phyloP scores from a whole-genome alignment of 2,113 vertebrate species.

The Sakesphorus luctuosus region DNA sequence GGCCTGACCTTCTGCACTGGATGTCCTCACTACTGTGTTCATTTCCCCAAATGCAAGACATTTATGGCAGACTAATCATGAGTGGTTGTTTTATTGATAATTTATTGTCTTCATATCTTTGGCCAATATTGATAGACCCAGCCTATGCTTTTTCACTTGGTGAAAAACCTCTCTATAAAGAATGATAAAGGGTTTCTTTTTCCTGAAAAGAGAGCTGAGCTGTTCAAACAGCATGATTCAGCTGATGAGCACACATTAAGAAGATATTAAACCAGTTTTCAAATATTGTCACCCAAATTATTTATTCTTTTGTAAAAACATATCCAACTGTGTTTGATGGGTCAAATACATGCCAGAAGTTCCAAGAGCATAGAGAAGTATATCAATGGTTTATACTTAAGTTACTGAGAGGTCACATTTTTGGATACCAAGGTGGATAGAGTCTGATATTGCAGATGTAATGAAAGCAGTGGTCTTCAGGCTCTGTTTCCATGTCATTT shows the following conservation, averaged over 20 bases:
- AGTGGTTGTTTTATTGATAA: neutral
- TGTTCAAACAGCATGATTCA: neutral
- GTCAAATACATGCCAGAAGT: neutral
- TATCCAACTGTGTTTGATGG: neutral
- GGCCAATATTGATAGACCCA: neutral
- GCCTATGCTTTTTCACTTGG: neutral
- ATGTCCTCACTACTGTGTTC: neutral
- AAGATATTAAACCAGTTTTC: neutral
- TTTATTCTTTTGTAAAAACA: neutral
- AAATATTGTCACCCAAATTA: neutral
- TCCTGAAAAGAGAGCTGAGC: neutral
- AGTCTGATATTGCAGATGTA: neutral
- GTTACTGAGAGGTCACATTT: neutral
- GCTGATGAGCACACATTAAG: neutral
- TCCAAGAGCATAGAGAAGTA: neutral
- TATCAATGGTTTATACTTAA: neutral
- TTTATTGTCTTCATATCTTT: neutral
- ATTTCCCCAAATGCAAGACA: neutral
- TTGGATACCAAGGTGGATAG: neutral
- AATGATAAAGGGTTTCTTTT: neutral
- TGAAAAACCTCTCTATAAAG: neutral
- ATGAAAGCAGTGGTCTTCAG: neutral
- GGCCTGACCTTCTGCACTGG: constrained; percentile 1
- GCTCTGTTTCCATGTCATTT: neutral
- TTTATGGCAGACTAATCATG: neutral